Percentiles rank a stretch among this genome's conserved stretches.
These are phyloP conservation scores for Micromys minutus DNA, from an alignment of 2,113 vertebrate species.

Conservation along the genomic window DNA sequence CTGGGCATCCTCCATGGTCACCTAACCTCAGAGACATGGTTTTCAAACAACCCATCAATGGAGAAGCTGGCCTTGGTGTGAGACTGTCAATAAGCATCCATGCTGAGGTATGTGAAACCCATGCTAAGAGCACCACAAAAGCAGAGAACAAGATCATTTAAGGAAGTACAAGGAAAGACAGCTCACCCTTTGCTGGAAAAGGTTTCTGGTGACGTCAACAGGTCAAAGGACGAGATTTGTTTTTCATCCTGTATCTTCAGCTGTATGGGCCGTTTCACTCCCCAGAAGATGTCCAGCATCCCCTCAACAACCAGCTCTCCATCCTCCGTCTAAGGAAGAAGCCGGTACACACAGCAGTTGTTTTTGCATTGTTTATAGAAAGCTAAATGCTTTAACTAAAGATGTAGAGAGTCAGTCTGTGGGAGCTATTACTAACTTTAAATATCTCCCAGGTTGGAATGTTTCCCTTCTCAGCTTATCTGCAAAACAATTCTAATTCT, in stretches of 20 bases:
- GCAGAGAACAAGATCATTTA: background rate
- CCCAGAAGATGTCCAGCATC: conserved; percentile 93
- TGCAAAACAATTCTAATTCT: background rate
- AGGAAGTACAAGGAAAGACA: background rate
- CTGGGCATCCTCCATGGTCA: background rate
- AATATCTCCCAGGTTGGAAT: background rate
- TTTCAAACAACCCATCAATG: background rate
- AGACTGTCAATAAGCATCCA: background rate
- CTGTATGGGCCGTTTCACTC: conserved; percentile 90
- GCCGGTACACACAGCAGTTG: background rate
- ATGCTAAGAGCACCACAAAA: background rate
- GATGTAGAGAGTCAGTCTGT: background rate
- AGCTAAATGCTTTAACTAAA: background rate
- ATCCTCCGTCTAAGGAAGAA: conserved; percentile 78
- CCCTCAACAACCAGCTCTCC: conserved; percentile 90
- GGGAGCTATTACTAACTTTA: background rate
- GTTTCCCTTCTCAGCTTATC: conserved; percentile 22
- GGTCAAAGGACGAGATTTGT: conserved; percentile 83
- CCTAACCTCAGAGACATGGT: background rate
- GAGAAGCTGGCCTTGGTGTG: background rate
- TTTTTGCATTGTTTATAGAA: conserved; percentile 6
- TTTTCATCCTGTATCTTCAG: conserved; percentile 96
- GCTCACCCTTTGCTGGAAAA: conserved; percentile 88
- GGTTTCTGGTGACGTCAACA: conserved; percentile 81
- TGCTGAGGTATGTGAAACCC: background rate